phyloP scores from a whole-genome alignment of 2,113 vertebrate genomes.

The Cricetomys ansorgei region DNA sequence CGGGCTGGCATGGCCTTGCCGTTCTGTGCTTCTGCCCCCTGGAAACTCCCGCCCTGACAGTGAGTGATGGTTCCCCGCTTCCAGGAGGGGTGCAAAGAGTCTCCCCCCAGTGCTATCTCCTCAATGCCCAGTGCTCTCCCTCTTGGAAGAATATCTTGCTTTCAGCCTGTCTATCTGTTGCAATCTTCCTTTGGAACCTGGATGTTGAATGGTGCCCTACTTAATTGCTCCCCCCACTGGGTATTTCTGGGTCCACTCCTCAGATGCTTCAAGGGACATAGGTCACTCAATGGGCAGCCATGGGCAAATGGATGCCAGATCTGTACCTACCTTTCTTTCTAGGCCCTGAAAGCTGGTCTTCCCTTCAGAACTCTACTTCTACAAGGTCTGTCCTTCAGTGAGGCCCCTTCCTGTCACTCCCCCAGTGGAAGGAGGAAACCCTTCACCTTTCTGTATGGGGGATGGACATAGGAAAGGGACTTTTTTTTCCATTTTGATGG shows the following conservation, averaged over 20 bases:
- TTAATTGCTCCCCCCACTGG: constrained; percentile 33
- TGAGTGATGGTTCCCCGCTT: constrained; percentile 58
- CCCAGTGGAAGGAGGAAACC: not conserved
- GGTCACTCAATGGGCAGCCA: not conserved
- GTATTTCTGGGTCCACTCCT: not conserved
- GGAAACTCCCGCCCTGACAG: constrained; percentile 68
- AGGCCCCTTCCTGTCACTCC: not conserved
- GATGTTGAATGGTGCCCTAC: not conserved
- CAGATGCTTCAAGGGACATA: not conserved
- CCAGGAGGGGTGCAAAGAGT: not conserved
- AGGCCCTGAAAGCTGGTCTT: constrained; percentile 69
- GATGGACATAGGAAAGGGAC: not conserved
- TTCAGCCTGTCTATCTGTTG: not conserved
- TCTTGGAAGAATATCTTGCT: not conserved
- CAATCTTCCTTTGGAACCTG: not conserved
- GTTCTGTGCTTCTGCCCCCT: constrained; percentile 66
- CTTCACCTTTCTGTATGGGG: not conserved
- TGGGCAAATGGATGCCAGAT: constrained; percentile 23
- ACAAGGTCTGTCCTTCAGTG: constrained; percentile 57
- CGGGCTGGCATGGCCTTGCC: constrained; percentile 54
- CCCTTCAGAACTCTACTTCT: constrained; percentile 73
- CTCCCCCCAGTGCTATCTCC: not conserved
- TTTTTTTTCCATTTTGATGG: not conserved
- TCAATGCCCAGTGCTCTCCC: not conserved
- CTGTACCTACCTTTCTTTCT: constrained; percentile 40